Evolutionary conservation across 2,888 invertebrate species (phyloP).

Genomic region (Sthenelais limicola): DNA sequence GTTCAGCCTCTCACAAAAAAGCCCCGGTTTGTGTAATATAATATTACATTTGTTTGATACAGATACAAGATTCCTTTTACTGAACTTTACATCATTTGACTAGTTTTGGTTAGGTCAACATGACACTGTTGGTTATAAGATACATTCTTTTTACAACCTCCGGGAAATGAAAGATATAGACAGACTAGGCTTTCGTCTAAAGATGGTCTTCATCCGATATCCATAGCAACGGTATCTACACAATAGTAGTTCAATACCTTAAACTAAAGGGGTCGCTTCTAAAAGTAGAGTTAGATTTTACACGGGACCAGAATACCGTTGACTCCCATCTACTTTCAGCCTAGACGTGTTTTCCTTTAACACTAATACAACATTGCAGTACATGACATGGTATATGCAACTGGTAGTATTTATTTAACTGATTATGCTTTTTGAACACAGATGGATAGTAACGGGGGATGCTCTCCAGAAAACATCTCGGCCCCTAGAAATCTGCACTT

Average conservation of each 20-base stretch:
- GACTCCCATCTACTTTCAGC: too few species aligned
- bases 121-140: slow-evolving; percentile 34
- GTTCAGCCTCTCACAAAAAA: too few species aligned
- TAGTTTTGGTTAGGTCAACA: slow-evolving; percentile 38
- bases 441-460: too few species aligned
- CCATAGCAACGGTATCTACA: slow-evolving; percentile 33
- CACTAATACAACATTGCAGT: slow-evolving; percentile 36
- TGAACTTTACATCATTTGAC: slow-evolving; percentile 36
- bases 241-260: slow-evolving; percentile 32
- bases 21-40: too few species aligned
- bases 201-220: slow-evolving; percentile 16
- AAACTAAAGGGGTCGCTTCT: too few species aligned
- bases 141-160: slow-evolving; percentile 19
- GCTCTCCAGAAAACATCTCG: too few species aligned
- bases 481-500: not conserved
- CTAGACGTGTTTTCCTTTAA: too few species aligned
- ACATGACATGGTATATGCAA: slow-evolving; percentile 39
- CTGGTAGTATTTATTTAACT: not conserved
- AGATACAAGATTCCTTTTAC: slow-evolving; percentile 10
- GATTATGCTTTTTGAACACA: slow-evolving; percentile 38
- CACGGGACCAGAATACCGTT: too few species aligned
- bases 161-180: slow-evolving; percentile 30
- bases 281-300: too few species aligned
- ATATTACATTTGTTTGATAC: too few species aligned
- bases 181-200: slow-evolving; percentile 37